These are phyloP conservation scores for Anagyrus pseudococci DNA, from an alignment of 2,888 invertebrate genomes.

Conservation along the genomic window DNA sequence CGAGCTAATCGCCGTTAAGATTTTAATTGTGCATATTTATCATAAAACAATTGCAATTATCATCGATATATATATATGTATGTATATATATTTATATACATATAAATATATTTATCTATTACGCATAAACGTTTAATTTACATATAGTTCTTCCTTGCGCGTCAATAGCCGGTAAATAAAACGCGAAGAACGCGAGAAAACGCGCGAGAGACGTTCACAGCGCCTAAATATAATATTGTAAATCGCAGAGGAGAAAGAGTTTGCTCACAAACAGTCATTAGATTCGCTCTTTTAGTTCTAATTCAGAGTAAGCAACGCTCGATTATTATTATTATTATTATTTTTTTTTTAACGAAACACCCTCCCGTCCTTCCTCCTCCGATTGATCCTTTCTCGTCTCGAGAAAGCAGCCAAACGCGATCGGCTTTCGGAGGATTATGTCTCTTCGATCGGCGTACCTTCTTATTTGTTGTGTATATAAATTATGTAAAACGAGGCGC, in stretches of 20 bases:
- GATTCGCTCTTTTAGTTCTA: slow-evolving; percentile 58
- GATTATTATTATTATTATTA: too few species aligned
- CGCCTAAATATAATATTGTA: slow-evolving; percentile 28
- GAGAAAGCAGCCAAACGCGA: background rate
- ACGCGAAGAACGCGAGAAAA: background rate
- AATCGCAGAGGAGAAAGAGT: slow-evolving; percentile 44
- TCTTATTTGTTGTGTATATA: slow-evolving; percentile 43
- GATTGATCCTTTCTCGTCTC: background rate
- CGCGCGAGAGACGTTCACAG: slow-evolving; percentile 4
- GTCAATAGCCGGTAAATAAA: slow-evolving; percentile 3
- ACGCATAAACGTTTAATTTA: too few species aligned
- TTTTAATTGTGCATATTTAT: slow-evolving; percentile 32
- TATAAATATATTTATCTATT: slow-evolving; percentile 24
- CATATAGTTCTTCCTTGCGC: slow-evolving; percentile 30
- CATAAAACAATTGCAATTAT: slow-evolving; percentile 16
- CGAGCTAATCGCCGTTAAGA: slow-evolving; percentile 20
- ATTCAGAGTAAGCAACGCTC: too few species aligned
- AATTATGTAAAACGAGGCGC: slow-evolving; percentile 28
- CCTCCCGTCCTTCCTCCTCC: background rate
- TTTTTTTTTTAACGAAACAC: too few species aligned
- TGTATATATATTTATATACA: slow-evolving; percentile 22
- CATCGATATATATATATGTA: slow-evolving; percentile 5
- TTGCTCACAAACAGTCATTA: slow-evolving; percentile 61
- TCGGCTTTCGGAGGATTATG: background rate
- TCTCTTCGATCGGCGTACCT: slow-evolving; percentile 35